A percentile compares a stretch with the other conserved stretches of the same genome.
Conservation (phyloP, 1,140 invertebrate genomes). For the Drosophila bifasciata region DNA sequence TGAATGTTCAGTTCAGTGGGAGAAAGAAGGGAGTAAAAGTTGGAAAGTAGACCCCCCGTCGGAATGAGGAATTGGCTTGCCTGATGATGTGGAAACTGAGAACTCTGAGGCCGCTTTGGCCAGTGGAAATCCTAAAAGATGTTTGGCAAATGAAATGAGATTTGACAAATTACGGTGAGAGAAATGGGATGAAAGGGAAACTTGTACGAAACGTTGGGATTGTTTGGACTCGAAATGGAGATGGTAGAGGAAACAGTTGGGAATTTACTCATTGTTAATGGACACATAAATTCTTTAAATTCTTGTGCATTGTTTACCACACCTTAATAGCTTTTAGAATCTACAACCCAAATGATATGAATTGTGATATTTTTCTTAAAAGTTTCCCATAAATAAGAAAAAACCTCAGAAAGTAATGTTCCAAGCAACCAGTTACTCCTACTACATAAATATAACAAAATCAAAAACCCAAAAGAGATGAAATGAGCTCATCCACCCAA, state of each 20-base stretch:
- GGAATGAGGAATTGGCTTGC: constrained; percentile 39
- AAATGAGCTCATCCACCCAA: constrained; percentile 46
- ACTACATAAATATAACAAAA: not conserved
- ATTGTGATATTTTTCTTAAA: too few species aligned
- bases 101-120: constrained; percentile 27
- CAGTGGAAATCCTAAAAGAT: constrained; percentile 21
- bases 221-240: not conserved
- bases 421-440: not conserved
- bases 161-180: constrained; percentile 44
- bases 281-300: too few species aligned
- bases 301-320: too few species aligned
- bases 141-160: constrained; percentile 24
- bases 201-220: constrained; percentile 3
- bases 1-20: constrained; percentile 34
- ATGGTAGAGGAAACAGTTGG: not conserved
- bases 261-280: not conserved
- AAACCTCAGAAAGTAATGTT: not conserved
- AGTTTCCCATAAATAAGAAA: too few species aligned
- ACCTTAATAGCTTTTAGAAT: too few species aligned
- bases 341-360: too few species aligned
- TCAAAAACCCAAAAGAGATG: constrained; percentile 15
- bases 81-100: constrained; percentile 55
- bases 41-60: too few species aligned
- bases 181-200: constrained; percentile 3
- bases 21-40: too few species aligned